A percentile compares a stretch with the other conserved stretches of the same genome.
phyloP scores from a whole-genome alignment of 64 coral and sea anemone genomes.

The Pachyseris speciosa region DNA sequence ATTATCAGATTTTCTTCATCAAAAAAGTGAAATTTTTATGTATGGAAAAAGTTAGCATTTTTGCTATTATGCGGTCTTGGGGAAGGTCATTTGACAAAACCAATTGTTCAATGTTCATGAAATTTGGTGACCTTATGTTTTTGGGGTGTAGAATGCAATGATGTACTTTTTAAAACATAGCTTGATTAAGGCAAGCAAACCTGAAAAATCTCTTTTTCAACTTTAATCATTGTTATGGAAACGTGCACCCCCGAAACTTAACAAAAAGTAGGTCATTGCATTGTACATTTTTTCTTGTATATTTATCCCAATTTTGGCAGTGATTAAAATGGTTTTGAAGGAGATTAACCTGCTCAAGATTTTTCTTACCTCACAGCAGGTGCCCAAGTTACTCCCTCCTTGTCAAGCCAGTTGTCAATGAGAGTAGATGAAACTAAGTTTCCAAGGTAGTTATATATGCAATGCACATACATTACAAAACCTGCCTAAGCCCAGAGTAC shows the following conservation, averaged over 20 bases:
- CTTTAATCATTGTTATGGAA: neutral
- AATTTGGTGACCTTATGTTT: conserved; percentile 47
- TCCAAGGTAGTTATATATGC: neutral
- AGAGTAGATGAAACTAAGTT: neutral
- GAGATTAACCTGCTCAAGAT: neutral
- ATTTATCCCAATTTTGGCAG: neutral
- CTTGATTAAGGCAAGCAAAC: too few relatives aligned
- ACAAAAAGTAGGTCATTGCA: neutral
- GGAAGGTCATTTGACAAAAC: too few relatives aligned
- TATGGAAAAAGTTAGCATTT: too few relatives aligned
- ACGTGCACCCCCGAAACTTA: neutral
- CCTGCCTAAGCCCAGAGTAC: too few relatives aligned
- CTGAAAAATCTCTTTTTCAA: too few relatives aligned
- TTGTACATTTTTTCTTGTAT: neutral
- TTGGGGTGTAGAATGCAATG: too few relatives aligned
- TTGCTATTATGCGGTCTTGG: neutral
- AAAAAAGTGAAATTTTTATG: too few relatives aligned
- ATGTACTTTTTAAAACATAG: too few relatives aligned
- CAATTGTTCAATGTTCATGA: too few relatives aligned
- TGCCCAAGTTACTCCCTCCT: neutral
- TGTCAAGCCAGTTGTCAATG: too few relatives aligned
- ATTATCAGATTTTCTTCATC: neutral
- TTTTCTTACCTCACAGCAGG: neutral
- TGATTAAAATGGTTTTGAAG: too few relatives aligned
- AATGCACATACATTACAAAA: too few relatives aligned